Evolutionary conservation across 2,888 invertebrate genomes (phyloP).

Genomic region (Drosophila kuntzei): DNA sequence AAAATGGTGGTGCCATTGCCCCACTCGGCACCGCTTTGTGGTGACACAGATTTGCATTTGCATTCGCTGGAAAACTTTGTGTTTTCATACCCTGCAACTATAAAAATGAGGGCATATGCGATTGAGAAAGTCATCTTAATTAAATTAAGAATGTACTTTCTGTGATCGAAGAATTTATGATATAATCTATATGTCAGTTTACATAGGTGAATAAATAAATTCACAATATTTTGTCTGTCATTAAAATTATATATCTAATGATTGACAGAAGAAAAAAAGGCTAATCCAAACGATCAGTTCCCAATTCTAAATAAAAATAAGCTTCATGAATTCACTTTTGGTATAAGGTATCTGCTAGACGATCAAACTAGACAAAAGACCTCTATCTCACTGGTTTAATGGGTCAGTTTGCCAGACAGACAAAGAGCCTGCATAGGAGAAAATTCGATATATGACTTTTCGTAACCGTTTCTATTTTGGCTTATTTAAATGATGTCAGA

Average conservation of each 20-base stretch:
- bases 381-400: conserved; percentile 9
- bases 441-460: conserved; percentile 41
- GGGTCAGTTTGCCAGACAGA: conserved; percentile 58
- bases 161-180: neutral
- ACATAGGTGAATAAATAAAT: no score
- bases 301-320: no score
- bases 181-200: no score
- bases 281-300: no score
- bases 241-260: no score
- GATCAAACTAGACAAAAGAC: neutral
- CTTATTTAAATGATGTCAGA: conserved; percentile 76
- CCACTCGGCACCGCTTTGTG: conserved; percentile 40
- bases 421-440: conserved; percentile 32
- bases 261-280: no score
- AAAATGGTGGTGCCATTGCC: conserved; percentile 47
- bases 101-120: neutral
- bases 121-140: neutral
- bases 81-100: conserved; percentile 16
- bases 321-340: neutral
- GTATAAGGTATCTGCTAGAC: neutral
- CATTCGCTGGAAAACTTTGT: conserved; percentile 42
- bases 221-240: no score
- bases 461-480: conserved; percentile 58
- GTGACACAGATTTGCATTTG: conserved; percentile 55
- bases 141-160: neutral